A percentile compares a stretch with the other conserved stretches of the same genome.
Evolutionary conservation across 2,797 vertebrate species (phyloP).

Genomic region (Mionectes olivaceus): DNA sequence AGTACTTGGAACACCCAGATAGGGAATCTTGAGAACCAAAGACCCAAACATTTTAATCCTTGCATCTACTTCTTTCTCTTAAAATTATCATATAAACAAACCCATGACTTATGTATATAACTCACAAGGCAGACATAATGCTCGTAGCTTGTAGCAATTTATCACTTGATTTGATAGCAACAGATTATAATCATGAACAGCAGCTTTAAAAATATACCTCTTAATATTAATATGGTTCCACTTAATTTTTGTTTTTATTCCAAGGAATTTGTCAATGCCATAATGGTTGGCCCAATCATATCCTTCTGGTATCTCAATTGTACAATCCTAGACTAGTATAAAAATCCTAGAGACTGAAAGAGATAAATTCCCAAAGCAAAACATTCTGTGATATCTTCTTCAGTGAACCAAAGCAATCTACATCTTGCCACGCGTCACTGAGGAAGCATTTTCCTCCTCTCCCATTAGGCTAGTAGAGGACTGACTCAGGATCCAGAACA

Average conservation of each 20-base stretch:
- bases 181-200: neutral
- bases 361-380: neutral
- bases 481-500: neutral
- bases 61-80: neutral
- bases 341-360: neutral
- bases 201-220: neutral
- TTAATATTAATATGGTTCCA: neutral
- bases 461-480: neutral
- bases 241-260: neutral
- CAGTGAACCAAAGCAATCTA: neutral
- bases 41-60: neutral
- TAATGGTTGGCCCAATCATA: neutral
- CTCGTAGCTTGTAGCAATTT: neutral
- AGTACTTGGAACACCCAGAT: neutral
- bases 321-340: neutral
- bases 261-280: neutral
- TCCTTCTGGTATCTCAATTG: neutral
- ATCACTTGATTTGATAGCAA: neutral
- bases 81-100: neutral
- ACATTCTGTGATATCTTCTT: constrained; percentile 1
- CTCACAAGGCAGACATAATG: neutral
- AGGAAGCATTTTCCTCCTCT: neutral
- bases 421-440: neutral
- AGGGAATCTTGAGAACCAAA: neutral
- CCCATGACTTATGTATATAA: neutral